Evolutionary conservation across 2,888 invertebrate genomes (phyloP).

Genomic region (Troglohyphantes excavatus): DNA sequence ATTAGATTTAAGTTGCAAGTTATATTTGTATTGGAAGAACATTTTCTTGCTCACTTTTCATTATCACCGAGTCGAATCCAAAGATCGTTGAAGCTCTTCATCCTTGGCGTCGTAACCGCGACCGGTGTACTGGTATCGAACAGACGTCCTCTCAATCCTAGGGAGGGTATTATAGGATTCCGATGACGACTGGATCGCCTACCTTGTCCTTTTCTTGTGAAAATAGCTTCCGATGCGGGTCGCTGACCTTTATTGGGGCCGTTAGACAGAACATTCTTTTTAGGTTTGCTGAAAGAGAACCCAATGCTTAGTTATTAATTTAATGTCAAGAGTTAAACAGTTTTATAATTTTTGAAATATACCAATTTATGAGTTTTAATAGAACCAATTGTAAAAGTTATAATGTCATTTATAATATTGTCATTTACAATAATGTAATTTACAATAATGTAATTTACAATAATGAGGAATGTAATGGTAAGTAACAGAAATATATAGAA

Average conservation of each 20-base stretch:
- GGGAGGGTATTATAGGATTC: neutral
- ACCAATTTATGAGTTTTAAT: too few species aligned
- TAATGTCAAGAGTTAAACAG: too few species aligned
- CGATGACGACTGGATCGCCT: slow-evolving; percentile 50
- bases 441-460: too few species aligned
- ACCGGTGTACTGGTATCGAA: slow-evolving; percentile 48
- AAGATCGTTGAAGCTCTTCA: slow-evolving; percentile 69
- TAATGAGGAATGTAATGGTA: too few species aligned
- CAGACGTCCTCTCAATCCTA: neutral
- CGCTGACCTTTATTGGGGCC: neutral
- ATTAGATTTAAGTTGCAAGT: too few species aligned
- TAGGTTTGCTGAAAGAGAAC: neutral
- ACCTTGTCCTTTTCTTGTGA: neutral
- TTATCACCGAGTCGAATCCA: slow-evolving; percentile 69
- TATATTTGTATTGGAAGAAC: too few species aligned
- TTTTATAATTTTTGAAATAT: too few species aligned
- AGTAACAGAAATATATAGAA: too few species aligned
- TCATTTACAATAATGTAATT: too few species aligned
- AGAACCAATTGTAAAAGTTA: too few species aligned
- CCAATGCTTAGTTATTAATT: too few species aligned
- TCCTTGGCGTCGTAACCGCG: slow-evolving; percentile 25
- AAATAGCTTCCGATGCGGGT: neutral
- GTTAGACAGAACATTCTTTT: neutral
- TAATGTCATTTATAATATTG: too few species aligned
- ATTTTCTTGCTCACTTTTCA: slow-evolving; percentile 35